phyloP scores from a whole-genome alignment of 2,888 invertebrate species.

The Gonocerus acuteangulatus region DNA sequence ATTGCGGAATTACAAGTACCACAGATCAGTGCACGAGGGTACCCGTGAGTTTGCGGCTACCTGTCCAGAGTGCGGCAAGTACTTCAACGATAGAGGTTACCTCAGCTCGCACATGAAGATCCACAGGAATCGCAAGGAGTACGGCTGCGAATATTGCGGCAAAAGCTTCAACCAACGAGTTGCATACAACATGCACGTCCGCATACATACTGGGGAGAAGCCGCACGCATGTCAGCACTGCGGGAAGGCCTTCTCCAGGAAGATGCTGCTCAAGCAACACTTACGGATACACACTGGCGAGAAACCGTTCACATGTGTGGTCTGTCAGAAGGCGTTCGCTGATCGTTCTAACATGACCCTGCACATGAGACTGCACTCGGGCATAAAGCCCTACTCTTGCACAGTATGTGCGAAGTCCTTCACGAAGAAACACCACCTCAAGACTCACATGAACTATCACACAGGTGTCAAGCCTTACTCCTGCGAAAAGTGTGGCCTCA shows the following conservation, averaged over 20 bases:
- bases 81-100: slow-evolving; percentile 75
- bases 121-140: slow-evolving; percentile 63
- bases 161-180: slow-evolving; percentile 80
- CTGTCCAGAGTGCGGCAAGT: slow-evolving; percentile 70
- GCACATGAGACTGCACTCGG: slow-evolving; percentile 70
- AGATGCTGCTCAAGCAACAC: slow-evolving; percentile 77
- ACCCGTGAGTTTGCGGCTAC: slow-evolving; percentile 72
- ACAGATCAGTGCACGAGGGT: slow-evolving; percentile 69
- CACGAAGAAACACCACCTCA: slow-evolving; percentile 76
- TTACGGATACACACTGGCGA: slow-evolving; percentile 68
- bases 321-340: slow-evolving; percentile 74
- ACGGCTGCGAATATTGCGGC: slow-evolving; percentile 70
- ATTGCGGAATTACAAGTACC: slow-evolving; percentile 75
- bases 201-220: slow-evolving; percentile 64
- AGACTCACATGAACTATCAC: slow-evolving; percentile 77
- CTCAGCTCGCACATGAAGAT: slow-evolving; percentile 81
- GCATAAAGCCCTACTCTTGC: slow-evolving; percentile 65
- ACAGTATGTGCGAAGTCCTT: slow-evolving; percentile 67
- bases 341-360: slow-evolving; percentile 79
- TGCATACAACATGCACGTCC: slow-evolving; percentile 78
- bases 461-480: slow-evolving; percentile 73
- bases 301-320: slow-evolving; percentile 68
- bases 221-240: slow-evolving; percentile 59
- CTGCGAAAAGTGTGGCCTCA: slow-evolving; percentile 61
- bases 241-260: slow-evolving; percentile 73